phyloP scores from a whole-genome alignment of 2,113 vertebrate species.

The Scytalopus superciliaris region DNA sequence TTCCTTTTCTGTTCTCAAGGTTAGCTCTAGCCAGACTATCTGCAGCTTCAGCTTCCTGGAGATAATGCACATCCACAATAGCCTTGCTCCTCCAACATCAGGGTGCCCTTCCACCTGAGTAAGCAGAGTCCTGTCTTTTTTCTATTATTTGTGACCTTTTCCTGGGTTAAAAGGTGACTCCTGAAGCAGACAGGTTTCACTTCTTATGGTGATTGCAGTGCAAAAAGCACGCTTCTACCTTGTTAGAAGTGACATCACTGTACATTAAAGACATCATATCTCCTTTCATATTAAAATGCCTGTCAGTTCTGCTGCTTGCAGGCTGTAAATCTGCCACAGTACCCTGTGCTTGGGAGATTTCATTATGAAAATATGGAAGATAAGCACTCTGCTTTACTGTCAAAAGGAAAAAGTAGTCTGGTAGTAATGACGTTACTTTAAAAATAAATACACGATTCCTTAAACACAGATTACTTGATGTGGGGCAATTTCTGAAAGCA shows the following conservation, averaged over 20 bases:
- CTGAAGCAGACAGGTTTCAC: slow-evolving; percentile 76
- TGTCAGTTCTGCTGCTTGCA: slow-evolving; percentile 75
- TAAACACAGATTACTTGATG: slow-evolving; percentile 34
- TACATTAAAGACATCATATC: slow-evolving; percentile 80
- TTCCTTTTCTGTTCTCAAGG: slow-evolving; percentile 83
- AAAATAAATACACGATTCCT: slow-evolving; percentile 65
- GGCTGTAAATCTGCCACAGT: slow-evolving; percentile 77
- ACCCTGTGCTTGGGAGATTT: slow-evolving; percentile 71
- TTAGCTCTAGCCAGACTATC: slow-evolving; percentile 84
- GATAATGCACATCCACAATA: slow-evolving; percentile 76
- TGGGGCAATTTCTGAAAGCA: slow-evolving; percentile 40
- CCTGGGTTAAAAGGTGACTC: slow-evolving; percentile 78
- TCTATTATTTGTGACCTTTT: slow-evolving; percentile 81
- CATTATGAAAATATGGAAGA: slow-evolving; percentile 80
- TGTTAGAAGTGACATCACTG: slow-evolving; percentile 81
- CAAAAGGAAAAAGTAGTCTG: slow-evolving; percentile 62
- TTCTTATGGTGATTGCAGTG: slow-evolving; percentile 70
- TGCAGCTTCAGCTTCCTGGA: slow-evolving; percentile 71
- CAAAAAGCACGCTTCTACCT: slow-evolving; percentile 66
- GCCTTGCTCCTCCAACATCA: slow-evolving; percentile 60
- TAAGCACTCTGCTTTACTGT: slow-evolving; percentile 72
- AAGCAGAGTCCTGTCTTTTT: slow-evolving; percentile 75
- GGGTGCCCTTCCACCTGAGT: slow-evolving; percentile 72
- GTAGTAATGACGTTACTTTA: slow-evolving; percentile 59
- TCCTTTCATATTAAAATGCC: slow-evolving; percentile 81